Base-by-base conservation (phyloP, 2,888 invertebrate genomes). In the Druceiella hillmani region DNA sequence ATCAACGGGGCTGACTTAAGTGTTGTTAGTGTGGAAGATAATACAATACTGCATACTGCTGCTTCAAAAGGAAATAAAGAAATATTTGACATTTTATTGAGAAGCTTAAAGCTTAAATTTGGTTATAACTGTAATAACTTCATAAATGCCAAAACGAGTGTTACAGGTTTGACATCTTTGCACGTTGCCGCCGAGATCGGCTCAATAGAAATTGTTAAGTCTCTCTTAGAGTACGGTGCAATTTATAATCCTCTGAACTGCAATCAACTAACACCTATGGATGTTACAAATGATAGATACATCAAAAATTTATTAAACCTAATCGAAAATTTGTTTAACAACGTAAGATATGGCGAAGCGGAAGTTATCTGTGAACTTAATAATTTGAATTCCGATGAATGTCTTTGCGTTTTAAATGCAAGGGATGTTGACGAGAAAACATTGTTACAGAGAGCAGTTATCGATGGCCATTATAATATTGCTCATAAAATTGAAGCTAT, bases 201-300 rank as follows among this genome's bases (percentile, higher is more conserved):
- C n/a, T n/a, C n/a, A n/a, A n/a, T n/a, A n/a, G n/a, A n/a, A n/a
- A n/a, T n/a, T n/a, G n/a, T n/a, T n/a, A n/a, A n/a, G n/a, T n/a
- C n/a, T n/a, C n/a, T n/a, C n/a, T n/a, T n/a, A n/a, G 44, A 40
- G 22, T 11, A 48, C 25, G 48, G 47, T 34, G 49, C 50, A 10
- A 35, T 24, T 36, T 41, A 45, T 22, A 41, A 48, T 26, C 17
- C 33, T 14, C 35, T 38, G 17, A 42, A 48, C 37, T 41, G 43
- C 5, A 37, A 49, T 24, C 43, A 43, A 26, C 39, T 47, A 42
- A 48, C 31, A 33, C 52, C 52, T 3, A 1, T 43, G 6, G 30
- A 50, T 22, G 12, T 51, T 17, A 43, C 46, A 2, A 36, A 35
- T 13, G 35, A 44, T 17, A 28, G 24, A 29, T 38, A 26, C 10